phyloP scores from a whole-genome alignment of 2,888 invertebrate species.

The Pammene fasciana region DNA sequence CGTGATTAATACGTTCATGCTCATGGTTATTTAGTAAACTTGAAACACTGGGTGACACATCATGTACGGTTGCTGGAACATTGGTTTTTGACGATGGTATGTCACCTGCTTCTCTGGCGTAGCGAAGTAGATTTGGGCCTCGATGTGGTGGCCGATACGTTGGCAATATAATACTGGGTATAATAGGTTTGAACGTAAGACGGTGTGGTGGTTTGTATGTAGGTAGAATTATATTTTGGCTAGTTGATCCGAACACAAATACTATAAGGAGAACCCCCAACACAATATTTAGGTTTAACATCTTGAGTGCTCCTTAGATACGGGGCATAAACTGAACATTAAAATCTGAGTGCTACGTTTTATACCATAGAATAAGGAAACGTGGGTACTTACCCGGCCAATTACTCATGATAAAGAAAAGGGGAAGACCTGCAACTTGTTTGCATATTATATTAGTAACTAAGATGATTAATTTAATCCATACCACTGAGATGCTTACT shows the following conservation, averaged over 20 bases:
- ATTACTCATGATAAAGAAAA: constrained; percentile 8
- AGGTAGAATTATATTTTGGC: constrained; percentile 49
- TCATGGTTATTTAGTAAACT: constrained; percentile 46
- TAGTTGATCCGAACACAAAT: constrained; percentile 48
- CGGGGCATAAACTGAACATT: constrained; percentile 16
- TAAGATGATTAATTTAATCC: background rate
- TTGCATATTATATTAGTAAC: constrained; percentile 3
- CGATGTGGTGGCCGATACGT: constrained; percentile 45
- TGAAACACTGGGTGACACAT: constrained; percentile 43
- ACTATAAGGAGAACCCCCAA: constrained; percentile 46
- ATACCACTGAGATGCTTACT: background rate
- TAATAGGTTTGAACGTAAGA: background rate
- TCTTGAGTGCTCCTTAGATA: constrained; percentile 34
- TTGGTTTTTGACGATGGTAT: constrained; percentile 50
- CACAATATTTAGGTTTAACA: constrained; percentile 45
- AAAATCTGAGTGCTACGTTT: constrained; percentile 23
- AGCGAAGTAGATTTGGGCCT: constrained; percentile 9
- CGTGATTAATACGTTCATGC: no score
- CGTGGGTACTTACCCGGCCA: constrained; percentile 43
- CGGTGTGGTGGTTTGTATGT: constrained; percentile 49
- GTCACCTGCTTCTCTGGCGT: constrained; percentile 49
- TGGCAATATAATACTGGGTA: constrained; percentile 8
- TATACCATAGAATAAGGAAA: constrained; percentile 44
- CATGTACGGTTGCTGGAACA: constrained; percentile 37
- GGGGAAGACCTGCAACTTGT: constrained; percentile 26